A percentile compares a stretch with the other conserved stretches of the same genome.
phyloP scores from a whole-genome alignment of 2,797 vertebrate genomes.

The Echeneis naucrates region DNA sequence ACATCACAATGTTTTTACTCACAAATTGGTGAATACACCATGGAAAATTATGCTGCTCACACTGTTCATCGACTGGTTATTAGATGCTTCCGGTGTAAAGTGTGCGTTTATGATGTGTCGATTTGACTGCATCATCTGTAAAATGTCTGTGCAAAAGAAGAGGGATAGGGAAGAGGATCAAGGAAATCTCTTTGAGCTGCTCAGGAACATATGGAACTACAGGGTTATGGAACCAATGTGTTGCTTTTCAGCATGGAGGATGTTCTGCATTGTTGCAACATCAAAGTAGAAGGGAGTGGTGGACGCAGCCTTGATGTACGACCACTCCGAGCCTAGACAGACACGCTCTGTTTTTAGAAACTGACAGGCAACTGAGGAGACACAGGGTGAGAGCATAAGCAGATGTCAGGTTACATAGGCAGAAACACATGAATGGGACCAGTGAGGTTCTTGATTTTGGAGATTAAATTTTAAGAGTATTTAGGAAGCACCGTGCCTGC shows the following conservation, averaged over 20 bases:
- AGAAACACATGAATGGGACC: not conserved
- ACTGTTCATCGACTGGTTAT: not conserved
- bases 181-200: constrained; percentile 3
- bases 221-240: constrained; percentile 18
- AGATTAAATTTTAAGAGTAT: not conserved
- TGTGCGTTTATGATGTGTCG: not conserved
- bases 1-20: no score
- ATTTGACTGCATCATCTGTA: not conserved
- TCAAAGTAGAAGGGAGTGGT: constrained; percentile 37
- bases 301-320: constrained; percentile 35
- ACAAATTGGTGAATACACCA: no score
- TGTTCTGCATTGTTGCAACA: constrained; percentile 37
- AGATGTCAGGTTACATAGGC: constrained; percentile 1
- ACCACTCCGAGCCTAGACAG: constrained; percentile 15
- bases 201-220: constrained; percentile 12
- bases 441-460: not conserved
- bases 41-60: no score
- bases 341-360: constrained; percentile 37
- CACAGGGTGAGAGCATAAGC: not conserved
- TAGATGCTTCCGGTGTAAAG: not conserved
- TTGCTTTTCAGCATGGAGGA: not conserved
- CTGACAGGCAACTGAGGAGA: not conserved
- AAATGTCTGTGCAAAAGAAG: not conserved
- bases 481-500: not conserved
- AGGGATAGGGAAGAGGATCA: not conserved